These are phyloP conservation scores for Enteromius anoplus DNA, from an alignment of 2,797 vertebrate genomes.

Conservation along the genomic window DNA sequence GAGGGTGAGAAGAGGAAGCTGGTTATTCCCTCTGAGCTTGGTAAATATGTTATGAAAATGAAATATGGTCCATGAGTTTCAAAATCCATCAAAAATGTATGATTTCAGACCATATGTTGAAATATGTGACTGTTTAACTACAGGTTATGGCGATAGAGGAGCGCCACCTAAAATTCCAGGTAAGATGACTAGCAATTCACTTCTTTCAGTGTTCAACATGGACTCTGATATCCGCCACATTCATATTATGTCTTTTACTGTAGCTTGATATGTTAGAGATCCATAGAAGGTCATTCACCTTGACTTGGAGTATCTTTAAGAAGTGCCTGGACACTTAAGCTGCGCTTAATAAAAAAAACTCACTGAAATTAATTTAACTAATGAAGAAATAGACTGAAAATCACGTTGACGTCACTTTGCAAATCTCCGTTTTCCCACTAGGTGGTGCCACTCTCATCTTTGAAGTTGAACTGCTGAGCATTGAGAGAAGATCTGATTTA, in stretches of 20 bases:
- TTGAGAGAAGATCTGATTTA: slow-evolving; percentile 83
- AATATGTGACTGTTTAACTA: slow-evolving; percentile 8
- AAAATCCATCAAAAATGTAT: not conserved
- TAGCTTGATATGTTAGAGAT: not conserved
- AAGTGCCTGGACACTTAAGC: not conserved
- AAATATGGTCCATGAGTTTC: not conserved
- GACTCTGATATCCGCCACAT: not conserved
- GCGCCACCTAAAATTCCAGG: slow-evolving; percentile 91
- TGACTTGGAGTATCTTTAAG: too few relatives aligned
- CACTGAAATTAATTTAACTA: too few relatives aligned
- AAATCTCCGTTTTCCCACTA: slow-evolving; percentile 55
- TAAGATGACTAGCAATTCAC: slow-evolving; percentile 53
- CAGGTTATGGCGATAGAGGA: slow-evolving; percentile 89
- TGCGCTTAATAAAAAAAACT: not conserved
- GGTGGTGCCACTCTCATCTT: slow-evolving; percentile 91
- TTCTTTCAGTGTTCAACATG: not conserved
- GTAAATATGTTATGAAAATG: slow-evolving; percentile 64
- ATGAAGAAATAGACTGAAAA: not conserved
- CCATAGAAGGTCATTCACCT: not conserved
- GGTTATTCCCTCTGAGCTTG: slow-evolving; percentile 89
- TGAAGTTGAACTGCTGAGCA: slow-evolving; percentile 88
- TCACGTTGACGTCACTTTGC: not conserved
- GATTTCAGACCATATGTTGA: not conserved
- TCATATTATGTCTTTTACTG: not conserved
- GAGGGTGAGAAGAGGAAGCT: slow-evolving; percentile 93